These are phyloP conservation scores for Amphiprion ocellaris DNA, from an alignment of 2,113 vertebrate species.

Conservation along the genomic window DNA sequence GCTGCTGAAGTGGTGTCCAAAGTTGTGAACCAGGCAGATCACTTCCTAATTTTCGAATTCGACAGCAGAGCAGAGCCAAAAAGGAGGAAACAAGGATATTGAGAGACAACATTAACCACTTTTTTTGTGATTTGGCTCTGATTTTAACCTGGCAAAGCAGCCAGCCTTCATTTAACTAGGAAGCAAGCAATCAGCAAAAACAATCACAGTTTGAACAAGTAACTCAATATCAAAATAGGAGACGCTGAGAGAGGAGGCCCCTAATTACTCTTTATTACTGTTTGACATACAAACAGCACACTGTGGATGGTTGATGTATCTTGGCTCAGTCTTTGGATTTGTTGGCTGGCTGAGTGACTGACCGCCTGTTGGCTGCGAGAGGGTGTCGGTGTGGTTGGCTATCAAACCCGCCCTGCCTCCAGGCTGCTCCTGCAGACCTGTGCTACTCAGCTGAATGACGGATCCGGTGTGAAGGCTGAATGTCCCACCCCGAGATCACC, in stretches of 20 bases:
- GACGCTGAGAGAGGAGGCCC: conserved; percentile 30
- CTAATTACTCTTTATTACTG: conserved; percentile 54
- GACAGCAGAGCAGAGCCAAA: not conserved
- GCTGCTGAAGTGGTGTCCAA: not conserved
- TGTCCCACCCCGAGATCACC: conserved; percentile 46
- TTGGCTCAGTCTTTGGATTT: conserved; percentile 55
- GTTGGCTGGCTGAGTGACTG: conserved; percentile 55
- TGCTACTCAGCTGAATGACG: conserved; percentile 55
- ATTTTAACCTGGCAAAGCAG: conserved; percentile 23
- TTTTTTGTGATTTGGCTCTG: conserved; percentile 33
- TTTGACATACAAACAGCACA: conserved; percentile 47
- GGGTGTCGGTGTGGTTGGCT: conserved; percentile 63
- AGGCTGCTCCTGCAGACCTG: conserved; percentile 57
- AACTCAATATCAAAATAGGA: conserved; percentile 59
- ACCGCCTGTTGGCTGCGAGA: conserved; percentile 46
- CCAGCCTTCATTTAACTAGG: conserved; percentile 24
- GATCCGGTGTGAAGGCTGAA: conserved; percentile 49
- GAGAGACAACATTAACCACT: conserved; percentile 18
- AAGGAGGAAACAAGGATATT: not conserved
- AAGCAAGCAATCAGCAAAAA: conserved; percentile 56
- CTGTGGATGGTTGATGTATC: conserved; percentile 51
- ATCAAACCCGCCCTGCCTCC: conserved; percentile 57
- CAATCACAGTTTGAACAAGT: conserved; percentile 38
- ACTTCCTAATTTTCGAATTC: conserved; percentile 17
- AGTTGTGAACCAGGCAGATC: not conserved